Percentiles rank a stretch among this genome's conserved stretches.
phyloP scores from a whole-genome alignment of 2,888 invertebrate genomes.

The Entomobrya proxima region DNA sequence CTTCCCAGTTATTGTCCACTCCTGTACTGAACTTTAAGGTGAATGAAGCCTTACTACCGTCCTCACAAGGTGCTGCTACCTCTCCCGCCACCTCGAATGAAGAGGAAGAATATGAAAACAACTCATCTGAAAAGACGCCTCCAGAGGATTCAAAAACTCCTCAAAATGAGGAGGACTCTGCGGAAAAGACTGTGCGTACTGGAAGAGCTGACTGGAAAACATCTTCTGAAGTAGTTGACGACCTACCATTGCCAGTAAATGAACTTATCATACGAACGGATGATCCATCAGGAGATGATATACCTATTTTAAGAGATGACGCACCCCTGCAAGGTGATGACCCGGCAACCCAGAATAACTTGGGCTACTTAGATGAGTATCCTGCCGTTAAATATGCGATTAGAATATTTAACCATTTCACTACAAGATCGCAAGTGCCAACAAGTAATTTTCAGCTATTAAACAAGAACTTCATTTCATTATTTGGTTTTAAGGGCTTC shows the following conservation, averaged over 20 bases:
- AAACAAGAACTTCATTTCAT: not conserved
- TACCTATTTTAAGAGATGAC: not conserved
- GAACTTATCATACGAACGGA: too few relatives aligned
- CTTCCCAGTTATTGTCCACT: not conserved
- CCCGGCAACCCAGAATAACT: not conserved
- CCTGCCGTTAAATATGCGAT: constrained; percentile 37
- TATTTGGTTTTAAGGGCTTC: not conserved
- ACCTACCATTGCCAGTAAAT: not conserved
- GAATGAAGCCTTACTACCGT: not conserved
- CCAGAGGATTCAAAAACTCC: not conserved
- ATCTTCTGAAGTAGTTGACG: not conserved
- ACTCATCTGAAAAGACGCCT: not conserved
- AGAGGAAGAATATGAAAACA: constrained; percentile 17
- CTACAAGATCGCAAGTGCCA: not conserved
- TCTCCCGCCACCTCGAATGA: not conserved
- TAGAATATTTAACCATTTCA: constrained; percentile 17
- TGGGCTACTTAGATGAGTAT: constrained; percentile 26
- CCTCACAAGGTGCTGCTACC: not conserved
- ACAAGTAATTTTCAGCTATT: constrained; percentile 34
- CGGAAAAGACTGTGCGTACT: constrained; percentile 1
- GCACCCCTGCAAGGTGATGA: not conserved
- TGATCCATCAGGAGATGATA: constrained; percentile 14
- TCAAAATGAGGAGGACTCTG: constrained; percentile 19
- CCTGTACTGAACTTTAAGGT: not conserved
- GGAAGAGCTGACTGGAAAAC: not conserved